These are phyloP conservation scores for Helicoverpa armigera DNA, from an alignment of 1,140 invertebrate genomes.

Conservation along the genomic window DNA sequence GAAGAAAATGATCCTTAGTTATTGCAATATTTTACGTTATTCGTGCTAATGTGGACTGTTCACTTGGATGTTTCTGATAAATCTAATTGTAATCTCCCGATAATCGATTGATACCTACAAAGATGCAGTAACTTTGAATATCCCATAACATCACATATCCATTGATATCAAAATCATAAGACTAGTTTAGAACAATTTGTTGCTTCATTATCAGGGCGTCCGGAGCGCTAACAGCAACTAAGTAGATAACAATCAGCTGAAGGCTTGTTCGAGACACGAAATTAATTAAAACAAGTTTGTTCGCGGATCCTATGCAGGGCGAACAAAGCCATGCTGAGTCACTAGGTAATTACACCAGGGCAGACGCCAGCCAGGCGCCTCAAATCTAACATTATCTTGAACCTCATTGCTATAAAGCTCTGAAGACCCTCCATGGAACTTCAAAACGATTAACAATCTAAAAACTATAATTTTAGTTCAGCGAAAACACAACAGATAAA, in stretches of 20 bases:
- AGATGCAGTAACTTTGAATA: background rate
- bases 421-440: conserved; percentile 9
- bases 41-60: too few species aligned
- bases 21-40: background rate
- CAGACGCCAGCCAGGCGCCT: conserved; percentile 72
- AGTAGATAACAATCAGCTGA: conserved; percentile 85
- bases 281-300: conserved; percentile 87
- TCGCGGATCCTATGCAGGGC: conserved; percentile 84
- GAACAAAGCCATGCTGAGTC: conserved; percentile 85
- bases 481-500: conserved; percentile 36
- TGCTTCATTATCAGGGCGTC: conserved; percentile 81
- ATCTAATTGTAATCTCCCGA: too few species aligned
- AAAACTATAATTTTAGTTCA: conserved; percentile 16
- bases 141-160: conserved; percentile 9
- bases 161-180: conserved; percentile 66
- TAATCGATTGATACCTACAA: background rate
- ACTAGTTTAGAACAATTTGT: conserved; percentile 76
- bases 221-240: conserved; percentile 83
- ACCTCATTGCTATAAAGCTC: conserved; percentile 59
- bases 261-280: conserved; percentile 86
- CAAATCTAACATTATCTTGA: conserved; percentile 76
- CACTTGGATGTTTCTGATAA: too few species aligned
- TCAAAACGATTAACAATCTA: conserved; percentile 34
- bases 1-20: background rate
- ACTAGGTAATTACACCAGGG: conserved; percentile 84